These are phyloP conservation scores for Marcusenius ussheri DNA, from an alignment of 2,113 vertebrate species.

Conservation along the genomic window DNA sequence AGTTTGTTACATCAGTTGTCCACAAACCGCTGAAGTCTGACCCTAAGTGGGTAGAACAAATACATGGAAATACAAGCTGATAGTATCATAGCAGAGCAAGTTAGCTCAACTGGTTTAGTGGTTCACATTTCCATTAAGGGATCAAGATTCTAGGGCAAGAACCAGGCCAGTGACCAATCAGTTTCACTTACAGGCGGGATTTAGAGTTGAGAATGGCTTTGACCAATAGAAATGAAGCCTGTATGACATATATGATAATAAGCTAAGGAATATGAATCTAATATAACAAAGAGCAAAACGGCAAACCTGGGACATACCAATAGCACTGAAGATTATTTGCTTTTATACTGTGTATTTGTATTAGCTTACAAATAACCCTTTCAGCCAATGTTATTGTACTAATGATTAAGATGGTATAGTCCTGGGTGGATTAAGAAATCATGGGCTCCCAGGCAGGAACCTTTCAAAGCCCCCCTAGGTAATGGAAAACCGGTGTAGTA, in stretches of 20 bases:
- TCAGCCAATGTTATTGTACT: neutral
- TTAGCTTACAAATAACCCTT: neutral
- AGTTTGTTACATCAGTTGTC: neutral
- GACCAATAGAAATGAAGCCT: neutral
- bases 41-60: neutral
- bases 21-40: neutral
- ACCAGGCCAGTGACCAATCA: neutral
- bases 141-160: constrained; percentile 3
- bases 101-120: neutral
- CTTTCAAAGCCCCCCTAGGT: neutral
- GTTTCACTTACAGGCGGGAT: neutral
- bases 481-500: neutral
- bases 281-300: neutral
- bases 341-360: neutral
- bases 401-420: neutral
- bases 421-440: neutral
- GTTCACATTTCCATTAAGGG: neutral
- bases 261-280: neutral
- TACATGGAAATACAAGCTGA: neutral
- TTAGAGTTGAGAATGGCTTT: neutral
- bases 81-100: constrained; percentile 4
- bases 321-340: neutral
- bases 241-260: neutral
- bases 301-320: neutral
- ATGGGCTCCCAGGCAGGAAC: neutral